Conservation (phyloP, 2,888 invertebrate genomes). For the Hypselothyrea guttata region DNA sequence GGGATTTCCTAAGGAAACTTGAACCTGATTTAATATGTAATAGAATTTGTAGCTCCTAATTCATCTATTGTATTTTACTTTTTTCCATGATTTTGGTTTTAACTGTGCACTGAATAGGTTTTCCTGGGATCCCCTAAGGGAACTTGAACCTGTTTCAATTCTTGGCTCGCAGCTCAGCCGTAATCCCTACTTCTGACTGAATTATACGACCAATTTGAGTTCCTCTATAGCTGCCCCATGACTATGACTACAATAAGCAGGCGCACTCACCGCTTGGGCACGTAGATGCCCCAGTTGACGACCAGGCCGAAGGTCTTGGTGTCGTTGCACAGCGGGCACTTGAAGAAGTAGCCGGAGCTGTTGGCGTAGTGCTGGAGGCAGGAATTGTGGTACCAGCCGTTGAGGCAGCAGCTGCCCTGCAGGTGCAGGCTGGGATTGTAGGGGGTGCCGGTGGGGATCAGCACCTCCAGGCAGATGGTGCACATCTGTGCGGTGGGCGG, state of each 20-base stretch:
- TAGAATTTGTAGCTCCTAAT: too few relatives aligned
- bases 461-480: slow-evolving; percentile 87
- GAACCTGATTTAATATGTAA: too few relatives aligned
- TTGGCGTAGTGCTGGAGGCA: slow-evolving; percentile 89
- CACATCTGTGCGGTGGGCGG: slow-evolving; percentile 82
- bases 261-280: slow-evolving; percentile 88
- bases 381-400: slow-evolving; percentile 89
- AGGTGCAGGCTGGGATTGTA: slow-evolving; percentile 83
- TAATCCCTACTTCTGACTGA: too few relatives aligned
- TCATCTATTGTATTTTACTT: too few relatives aligned
- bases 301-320: slow-evolving; percentile 83
- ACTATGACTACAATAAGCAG: background rate
- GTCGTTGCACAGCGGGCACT: slow-evolving; percentile 92
- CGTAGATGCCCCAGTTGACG: slow-evolving; percentile 86
- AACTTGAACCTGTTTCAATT: too few relatives aligned
- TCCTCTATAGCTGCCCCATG: too few relatives aligned
- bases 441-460: slow-evolving; percentile 62
- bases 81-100: too few relatives aligned
- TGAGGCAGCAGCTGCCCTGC: slow-evolving; percentile 90
- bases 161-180: too few relatives aligned
- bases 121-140: too few relatives aligned
- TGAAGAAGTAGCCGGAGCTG: slow-evolving; percentile 91
- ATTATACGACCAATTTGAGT: too few relatives aligned
- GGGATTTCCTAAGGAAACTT: too few relatives aligned
- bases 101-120: too few relatives aligned